phyloP scores from a whole-genome alignment of 2,888 invertebrate genomes.

The Scaptomyza cyrtandrae region DNA sequence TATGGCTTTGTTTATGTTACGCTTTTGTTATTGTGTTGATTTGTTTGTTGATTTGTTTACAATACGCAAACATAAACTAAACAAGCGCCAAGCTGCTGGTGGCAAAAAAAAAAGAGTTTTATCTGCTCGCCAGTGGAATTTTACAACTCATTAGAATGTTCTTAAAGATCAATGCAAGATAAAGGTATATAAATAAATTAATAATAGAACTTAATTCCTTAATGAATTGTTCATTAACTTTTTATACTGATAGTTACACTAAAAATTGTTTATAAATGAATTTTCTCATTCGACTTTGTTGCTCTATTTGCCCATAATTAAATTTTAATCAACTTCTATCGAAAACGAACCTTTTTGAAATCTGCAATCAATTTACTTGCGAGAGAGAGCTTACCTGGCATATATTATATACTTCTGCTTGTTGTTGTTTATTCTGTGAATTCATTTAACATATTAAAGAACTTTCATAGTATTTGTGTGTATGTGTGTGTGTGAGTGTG shows the following conservation, averaged over 20 bases:
- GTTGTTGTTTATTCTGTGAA: slow-evolving; percentile 26
- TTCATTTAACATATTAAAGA: slow-evolving; percentile 36
- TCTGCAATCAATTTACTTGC: slow-evolving; percentile 5
- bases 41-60: slow-evolving; percentile 68
- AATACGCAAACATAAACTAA: slow-evolving; percentile 69
- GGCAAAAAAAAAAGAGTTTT: slow-evolving; percentile 32
- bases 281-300: too few species aligned
- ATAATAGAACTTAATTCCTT: too few species aligned
- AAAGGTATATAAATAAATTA: too few species aligned
- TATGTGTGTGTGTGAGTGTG: neutral
- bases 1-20: slow-evolving; percentile 53
- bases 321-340: too few species aligned
- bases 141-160: neutral
- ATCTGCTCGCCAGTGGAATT: neutral
- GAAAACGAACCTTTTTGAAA: slow-evolving; percentile 5
- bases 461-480: slow-evolving; percentile 13
- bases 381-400: neutral
- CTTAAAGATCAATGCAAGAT: neutral
- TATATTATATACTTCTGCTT: neutral
- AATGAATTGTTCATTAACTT: too few species aligned
- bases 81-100: slow-evolving; percentile 65
- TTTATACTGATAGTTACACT: too few species aligned
- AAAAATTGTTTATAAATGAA: too few species aligned
- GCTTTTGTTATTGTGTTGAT: slow-evolving; percentile 50
- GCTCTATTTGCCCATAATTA: slow-evolving; percentile 1